These are phyloP conservation scores for Conchocele bisecta DNA, from an alignment of 2,888 invertebrate genomes.

Conservation along the genomic window DNA sequence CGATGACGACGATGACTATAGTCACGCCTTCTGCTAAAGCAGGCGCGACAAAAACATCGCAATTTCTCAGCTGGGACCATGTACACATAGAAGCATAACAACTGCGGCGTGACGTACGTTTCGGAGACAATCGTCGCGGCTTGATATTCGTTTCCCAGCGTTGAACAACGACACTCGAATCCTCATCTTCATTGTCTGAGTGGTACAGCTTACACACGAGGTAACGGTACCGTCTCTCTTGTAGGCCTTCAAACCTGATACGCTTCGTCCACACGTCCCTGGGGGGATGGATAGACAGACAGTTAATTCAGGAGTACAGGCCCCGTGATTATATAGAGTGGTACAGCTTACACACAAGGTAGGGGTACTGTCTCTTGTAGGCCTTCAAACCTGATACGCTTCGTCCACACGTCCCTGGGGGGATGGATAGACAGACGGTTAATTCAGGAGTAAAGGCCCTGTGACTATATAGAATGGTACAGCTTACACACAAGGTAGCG, in stretches of 20 bases:
- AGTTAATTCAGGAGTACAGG: neutral
- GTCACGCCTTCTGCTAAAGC: too few species aligned
- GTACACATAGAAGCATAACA: too few species aligned
- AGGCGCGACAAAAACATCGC: too few species aligned
- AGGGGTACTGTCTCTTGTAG: constrained; percentile 61
- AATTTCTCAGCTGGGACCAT: too few species aligned
- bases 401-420: constrained; percentile 64
- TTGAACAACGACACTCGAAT: constrained; percentile 49
- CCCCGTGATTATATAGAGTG: constrained; percentile 28
- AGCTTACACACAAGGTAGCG: constrained; percentile 64
- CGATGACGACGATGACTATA: too few species aligned
- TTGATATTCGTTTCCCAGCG: constrained; percentile 69
- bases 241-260: constrained; percentile 46
- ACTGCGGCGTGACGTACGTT: too few species aligned
- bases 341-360: constrained; percentile 56
- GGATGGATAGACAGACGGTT: neutral
- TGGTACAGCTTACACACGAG: constrained; percentile 55
- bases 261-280: constrained; percentile 64
- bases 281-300: constrained; percentile 2
- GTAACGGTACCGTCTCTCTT: constrained; percentile 63
- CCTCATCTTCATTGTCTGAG: constrained; percentile 62
- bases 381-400: constrained; percentile 48
- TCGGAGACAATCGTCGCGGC: constrained; percentile 56
- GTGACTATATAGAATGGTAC: constrained; percentile 29
- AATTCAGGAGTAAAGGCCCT: neutral